phyloP scores from a whole-genome alignment of 1,140 invertebrate genomes.

The Hypothenemus hampei region DNA sequence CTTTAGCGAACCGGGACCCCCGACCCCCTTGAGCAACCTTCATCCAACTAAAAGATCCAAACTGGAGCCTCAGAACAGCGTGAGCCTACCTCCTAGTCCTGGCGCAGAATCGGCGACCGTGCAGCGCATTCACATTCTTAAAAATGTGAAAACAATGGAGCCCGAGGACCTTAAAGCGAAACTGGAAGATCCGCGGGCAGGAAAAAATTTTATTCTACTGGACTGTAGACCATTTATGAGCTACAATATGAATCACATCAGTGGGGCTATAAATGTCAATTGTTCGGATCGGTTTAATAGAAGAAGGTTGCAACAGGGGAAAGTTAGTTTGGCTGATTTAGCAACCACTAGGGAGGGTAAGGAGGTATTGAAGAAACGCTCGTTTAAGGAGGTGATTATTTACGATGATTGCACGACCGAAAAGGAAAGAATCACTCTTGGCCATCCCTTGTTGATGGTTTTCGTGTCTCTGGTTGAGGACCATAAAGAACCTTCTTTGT shows the following conservation, averaged over 20 bases:
- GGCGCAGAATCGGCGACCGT: conserved; percentile 53
- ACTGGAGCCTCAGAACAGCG: conserved; percentile 48
- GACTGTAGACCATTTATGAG: conserved; percentile 70
- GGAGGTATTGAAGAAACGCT: conserved; percentile 55
- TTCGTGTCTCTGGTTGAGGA: conserved; percentile 65
- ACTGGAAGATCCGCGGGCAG: conserved; percentile 36
- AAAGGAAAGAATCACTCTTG: conserved; percentile 53
- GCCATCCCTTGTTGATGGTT: conserved; percentile 63
- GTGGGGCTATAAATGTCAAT: conserved; percentile 69
- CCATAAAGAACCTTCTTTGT: conserved; percentile 61
- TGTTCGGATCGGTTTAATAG: conserved; percentile 70
- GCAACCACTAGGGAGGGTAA: conserved; percentile 60
- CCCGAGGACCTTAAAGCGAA: conserved; percentile 42
- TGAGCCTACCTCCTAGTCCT: conserved; percentile 54
- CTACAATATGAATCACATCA: conserved; percentile 67
- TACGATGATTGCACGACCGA: conserved; percentile 66
- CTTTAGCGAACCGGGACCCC: conserved; percentile 56
- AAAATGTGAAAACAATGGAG: conserved; percentile 41
- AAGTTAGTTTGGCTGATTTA: conserved; percentile 62
- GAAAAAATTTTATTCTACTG: conserved; percentile 52
- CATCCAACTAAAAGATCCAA: conserved; percentile 52
- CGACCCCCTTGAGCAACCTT: conserved; percentile 32
- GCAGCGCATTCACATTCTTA: conserved; percentile 48
- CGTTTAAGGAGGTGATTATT: conserved; percentile 59
- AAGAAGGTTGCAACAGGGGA: conserved; percentile 62